Percentiles rank a stretch among this genome's conserved stretches.
Evolutionary conservation across 2,797 vertebrate genomes (phyloP).

Genomic region (Lepilemur septentrionalis): DNA sequence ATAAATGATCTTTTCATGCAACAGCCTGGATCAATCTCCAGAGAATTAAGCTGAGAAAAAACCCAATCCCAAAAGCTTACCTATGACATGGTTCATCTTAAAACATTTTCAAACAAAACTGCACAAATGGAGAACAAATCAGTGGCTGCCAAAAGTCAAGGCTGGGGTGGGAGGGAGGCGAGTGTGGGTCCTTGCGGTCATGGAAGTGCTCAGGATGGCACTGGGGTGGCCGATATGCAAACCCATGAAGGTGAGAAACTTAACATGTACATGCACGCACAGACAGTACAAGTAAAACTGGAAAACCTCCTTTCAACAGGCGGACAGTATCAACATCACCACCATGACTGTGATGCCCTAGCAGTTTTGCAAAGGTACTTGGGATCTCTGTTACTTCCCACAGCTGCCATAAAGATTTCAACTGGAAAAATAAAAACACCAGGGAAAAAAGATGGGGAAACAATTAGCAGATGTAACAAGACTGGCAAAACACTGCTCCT

Average conservation of each 20-base stretch:
- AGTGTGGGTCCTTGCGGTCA: neutral
- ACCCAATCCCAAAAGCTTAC: neutral
- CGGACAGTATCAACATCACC: no score
- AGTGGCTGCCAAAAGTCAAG: neutral
- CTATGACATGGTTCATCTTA: neutral
- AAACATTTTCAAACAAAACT: neutral
- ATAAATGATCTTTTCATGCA: neutral
- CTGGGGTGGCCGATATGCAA: neutral
- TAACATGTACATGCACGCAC: neutral
- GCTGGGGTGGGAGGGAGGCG: neutral
- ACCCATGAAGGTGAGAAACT: neutral
- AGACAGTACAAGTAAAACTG: neutral
- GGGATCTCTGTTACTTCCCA: neutral
- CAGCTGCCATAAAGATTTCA: neutral
- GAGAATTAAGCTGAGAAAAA: neutral
- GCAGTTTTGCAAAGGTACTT: neutral
- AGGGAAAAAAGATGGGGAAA: neutral
- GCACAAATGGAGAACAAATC: neutral
- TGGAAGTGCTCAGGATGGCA: neutral
- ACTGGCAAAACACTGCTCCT: accelerated
- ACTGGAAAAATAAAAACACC: neutral
- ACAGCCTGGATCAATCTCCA: neutral
- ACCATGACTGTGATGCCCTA: neutral
- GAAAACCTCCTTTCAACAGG: neutral
- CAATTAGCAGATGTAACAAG: neutral